Conservation (phyloP, 2,888 invertebrate genomes). For the Bombylius major region DNA sequence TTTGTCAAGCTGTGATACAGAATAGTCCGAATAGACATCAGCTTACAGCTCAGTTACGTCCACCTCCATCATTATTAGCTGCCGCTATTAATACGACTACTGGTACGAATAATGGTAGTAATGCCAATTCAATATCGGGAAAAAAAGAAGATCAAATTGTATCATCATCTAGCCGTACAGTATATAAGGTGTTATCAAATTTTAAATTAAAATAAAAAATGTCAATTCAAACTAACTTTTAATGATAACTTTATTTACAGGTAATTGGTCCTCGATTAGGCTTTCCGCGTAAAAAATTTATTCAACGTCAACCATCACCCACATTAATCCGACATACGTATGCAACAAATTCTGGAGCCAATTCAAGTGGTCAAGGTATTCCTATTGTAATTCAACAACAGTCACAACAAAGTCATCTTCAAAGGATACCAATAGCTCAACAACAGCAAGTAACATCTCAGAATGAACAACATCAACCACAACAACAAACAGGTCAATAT, state of each 20-base stretch:
- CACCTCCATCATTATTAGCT: slow-evolving; percentile 63
- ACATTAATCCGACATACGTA: slow-evolving; percentile 53
- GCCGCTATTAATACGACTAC: neutral
- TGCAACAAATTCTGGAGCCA: slow-evolving; percentile 21
- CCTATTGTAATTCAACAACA: slow-evolving; percentile 19
- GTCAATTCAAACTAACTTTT: neutral
- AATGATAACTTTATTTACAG: slow-evolving; percentile 9
- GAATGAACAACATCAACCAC: slow-evolving; percentile 28
- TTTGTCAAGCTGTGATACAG: slow-evolving; percentile 85
- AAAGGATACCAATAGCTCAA: slow-evolving; percentile 18
- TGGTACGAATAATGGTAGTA: neutral
- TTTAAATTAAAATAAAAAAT: too few relatives aligned
- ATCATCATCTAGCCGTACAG: slow-evolving; percentile 26
- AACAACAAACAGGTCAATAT: slow-evolving; percentile 55
- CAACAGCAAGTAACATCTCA: neutral
- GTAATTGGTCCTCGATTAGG: slow-evolving; percentile 31
- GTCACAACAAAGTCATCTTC: slow-evolving; percentile 10
- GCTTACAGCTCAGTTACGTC: slow-evolving; percentile 69
- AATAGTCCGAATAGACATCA: slow-evolving; percentile 86
- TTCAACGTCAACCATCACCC: slow-evolving; percentile 46
- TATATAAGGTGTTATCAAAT: slow-evolving; percentile 27
- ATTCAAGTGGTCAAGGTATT: slow-evolving; percentile 14
- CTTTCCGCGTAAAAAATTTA: slow-evolving; percentile 37
- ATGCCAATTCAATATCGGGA: slow-evolving; percentile 9
- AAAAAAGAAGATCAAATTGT: slow-evolving; percentile 19